A percentile compares a stretch with the other conserved stretches of the same genome.
Conservation (phyloP, 1,140 invertebrate species). For the Danaus melanippus region DNA sequence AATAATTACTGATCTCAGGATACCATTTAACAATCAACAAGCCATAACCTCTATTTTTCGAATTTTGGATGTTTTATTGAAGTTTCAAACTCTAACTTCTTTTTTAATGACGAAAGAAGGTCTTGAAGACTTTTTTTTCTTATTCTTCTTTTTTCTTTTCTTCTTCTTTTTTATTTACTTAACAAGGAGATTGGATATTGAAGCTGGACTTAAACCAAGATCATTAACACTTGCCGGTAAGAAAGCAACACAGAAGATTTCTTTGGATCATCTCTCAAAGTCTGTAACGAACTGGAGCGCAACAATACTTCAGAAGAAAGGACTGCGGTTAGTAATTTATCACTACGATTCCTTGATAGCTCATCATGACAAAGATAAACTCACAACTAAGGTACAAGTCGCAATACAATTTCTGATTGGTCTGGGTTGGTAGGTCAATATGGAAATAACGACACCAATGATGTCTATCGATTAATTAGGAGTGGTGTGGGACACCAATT, state of each 20-base stretch:
- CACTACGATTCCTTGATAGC: conserved; percentile 33
- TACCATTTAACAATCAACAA: no score
- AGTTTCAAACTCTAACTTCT: no score
- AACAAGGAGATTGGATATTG: conserved; percentile 25
- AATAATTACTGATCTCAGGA: no score
- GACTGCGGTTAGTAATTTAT: conserved; percentile 31
- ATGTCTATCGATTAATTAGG: conserved; percentile 14
- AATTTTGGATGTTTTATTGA: no score
- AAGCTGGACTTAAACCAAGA: conserved; percentile 32
- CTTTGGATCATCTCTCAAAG: no score
- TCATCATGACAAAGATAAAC: conserved; percentile 1
- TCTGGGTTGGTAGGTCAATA: conserved; percentile 14
- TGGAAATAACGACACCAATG: conserved; percentile 7
- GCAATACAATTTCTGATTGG: conserved; percentile 10
- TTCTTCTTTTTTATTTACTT: no score
- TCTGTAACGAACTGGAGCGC: conserved; percentile 34
- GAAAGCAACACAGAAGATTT: conserved; percentile 19
- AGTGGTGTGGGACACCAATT: neutral
- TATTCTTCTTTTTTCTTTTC: no score
- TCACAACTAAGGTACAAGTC: neutral
- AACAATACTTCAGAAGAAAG: conserved; percentile 26
- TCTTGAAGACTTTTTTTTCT: no score
- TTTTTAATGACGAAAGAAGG: no score
- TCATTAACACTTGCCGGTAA: conserved; percentile 53
- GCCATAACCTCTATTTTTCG: no score